phyloP scores from a whole-genome alignment of 1,140 invertebrate genomes.

The Melipona quadrifasciata region DNA sequence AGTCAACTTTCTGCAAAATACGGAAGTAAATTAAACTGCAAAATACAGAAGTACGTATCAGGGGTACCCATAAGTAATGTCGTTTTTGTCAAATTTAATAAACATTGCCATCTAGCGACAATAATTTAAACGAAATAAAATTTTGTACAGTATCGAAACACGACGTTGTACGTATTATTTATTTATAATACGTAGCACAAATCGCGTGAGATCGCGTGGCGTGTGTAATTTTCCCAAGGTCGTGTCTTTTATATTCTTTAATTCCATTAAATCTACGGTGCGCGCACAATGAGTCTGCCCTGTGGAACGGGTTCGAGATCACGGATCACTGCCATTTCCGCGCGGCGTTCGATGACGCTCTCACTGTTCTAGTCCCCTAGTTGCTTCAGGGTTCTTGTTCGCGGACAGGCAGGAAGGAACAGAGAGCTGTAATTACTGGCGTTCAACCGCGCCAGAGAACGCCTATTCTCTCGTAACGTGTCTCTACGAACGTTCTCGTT shows the following conservation, averaged over 20 bases:
- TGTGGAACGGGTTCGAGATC: conserved; percentile 25
- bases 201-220: not conserved
- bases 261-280: conserved; percentile 27
- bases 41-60: too few species aligned
- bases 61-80: too few species aligned
- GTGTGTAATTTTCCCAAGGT: not conserved
- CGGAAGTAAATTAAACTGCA: too few species aligned
- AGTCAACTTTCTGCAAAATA: too few species aligned
- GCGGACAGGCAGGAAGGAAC: conserved; percentile 45
- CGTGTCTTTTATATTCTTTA: not conserved
- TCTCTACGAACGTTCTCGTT: conserved; percentile 17
- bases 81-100: too few species aligned
- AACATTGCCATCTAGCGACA: too few species aligned
- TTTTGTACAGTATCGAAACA: too few species aligned
- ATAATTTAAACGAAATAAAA: too few species aligned
- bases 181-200: too few species aligned
- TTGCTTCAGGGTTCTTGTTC: conserved; percentile 24
- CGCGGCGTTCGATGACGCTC: conserved; percentile 34
- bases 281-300: conserved; percentile 15
- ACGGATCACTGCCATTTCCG: conserved; percentile 56
- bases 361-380: conserved; percentile 33
- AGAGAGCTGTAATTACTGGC: conserved; percentile 49
- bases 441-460: conserved; percentile 47
- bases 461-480: not conserved
- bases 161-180: too few species aligned